Evolutionary conservation across 2,797 vertebrate species (phyloP), one percentile per base, ranked within the genome.

Genomic region (Gallinago solitaria): DNA sequence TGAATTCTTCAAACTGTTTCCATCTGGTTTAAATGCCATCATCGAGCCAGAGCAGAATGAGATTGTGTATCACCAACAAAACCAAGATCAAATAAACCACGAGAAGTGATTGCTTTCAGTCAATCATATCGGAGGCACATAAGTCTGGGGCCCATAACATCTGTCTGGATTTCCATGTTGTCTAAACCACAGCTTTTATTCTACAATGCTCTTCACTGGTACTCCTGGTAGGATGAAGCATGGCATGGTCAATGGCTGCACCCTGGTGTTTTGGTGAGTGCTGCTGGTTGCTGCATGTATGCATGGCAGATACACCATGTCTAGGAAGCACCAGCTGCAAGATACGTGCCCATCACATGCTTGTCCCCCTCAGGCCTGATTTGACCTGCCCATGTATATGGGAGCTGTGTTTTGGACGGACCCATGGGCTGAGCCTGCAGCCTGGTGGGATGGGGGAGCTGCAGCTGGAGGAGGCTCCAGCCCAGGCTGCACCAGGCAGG

Each of bases 1-100:
- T 86, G 75, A 96, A 94, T 92, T 97, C 67, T 91, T 95, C 45
- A 89, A 65, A 90, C 75, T 3, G 9, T 94, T 98, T 97, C 97
- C 93, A 87, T 95, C 95, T 96, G 95, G 67, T 93, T 96, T 97
- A 94, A 97, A 64, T 24, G 32, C 76, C 51, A 27, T 48, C 86
- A 56, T 47, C 17, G 37, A 57, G 33, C 39, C 12, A 27, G 18
- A 67, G 19, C 33, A 56, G 53, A 60, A 77, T 15, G 32, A 28
- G 33, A 43, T 25, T 8, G 1, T 2, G 5, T 76, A 48, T n/a
- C 54, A 32, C 16, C 51, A 77, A 74, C 3, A 15, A 83, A 61
- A 24, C 19, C 51, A 63, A 63, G 53, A 60, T 81, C 68, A 61
- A 83, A 61, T 24, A 51, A 68, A 5, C 32, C 33, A 32, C 2